These are phyloP conservation scores for Pygoscelis antarcticus DNA, from an alignment of 2,113 vertebrate species.

Conservation along the genomic window DNA sequence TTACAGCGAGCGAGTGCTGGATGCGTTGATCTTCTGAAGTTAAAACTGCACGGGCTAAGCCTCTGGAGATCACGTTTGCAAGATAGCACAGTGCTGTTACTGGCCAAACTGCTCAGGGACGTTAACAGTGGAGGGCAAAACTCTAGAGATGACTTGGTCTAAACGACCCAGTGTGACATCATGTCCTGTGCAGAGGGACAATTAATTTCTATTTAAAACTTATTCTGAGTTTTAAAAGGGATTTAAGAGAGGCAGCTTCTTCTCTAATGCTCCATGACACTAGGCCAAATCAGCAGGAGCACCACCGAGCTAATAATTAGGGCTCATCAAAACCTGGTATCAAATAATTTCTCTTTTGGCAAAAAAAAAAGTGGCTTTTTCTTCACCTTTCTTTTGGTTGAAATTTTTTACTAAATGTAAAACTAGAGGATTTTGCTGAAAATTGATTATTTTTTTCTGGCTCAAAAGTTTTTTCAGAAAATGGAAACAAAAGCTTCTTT, in stretches of 20 bases:
- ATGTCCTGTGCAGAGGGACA: background rate
- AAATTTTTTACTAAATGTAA: background rate
- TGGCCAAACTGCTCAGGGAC: background rate
- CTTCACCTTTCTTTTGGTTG: background rate
- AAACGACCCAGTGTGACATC: background rate
- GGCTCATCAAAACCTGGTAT: background rate
- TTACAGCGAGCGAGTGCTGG: background rate
- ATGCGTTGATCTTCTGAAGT: background rate
- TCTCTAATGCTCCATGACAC: background rate
- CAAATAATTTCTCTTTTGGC: background rate
- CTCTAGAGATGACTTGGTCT: background rate
- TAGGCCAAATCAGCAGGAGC: background rate
- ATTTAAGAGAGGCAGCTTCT: background rate
- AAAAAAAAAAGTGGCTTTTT: background rate
- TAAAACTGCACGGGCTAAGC: background rate
- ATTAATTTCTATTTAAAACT: background rate
- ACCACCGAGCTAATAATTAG: background rate
- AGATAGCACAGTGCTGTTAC: background rate
- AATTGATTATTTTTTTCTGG: background rate
- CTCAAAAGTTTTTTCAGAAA: background rate
- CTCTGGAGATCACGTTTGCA: background rate
- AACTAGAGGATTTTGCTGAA: background rate
- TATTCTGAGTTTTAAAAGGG: background rate
- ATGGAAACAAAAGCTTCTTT: background rate
- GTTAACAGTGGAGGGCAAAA: background rate